Evolutionary conservation across 2,113 vertebrate genomes (phyloP).

Genomic region (Microtus richardsoni): DNA sequence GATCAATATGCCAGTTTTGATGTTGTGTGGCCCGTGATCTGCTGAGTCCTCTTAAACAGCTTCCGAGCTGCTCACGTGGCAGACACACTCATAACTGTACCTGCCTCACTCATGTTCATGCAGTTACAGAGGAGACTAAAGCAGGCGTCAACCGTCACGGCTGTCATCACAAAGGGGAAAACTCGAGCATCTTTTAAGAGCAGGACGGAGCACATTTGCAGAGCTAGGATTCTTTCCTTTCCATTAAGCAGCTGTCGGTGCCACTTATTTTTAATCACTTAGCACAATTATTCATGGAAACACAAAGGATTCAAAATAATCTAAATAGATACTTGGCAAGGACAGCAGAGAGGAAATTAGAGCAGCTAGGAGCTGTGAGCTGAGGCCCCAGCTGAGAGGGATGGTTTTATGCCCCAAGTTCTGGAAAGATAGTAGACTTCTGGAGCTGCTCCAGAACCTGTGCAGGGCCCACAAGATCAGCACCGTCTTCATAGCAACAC

Average conservation of each 20-base stretch:
- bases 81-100: not conserved
- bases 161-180: not conserved
- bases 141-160: not conserved
- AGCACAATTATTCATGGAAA: slow-evolving; percentile 7
- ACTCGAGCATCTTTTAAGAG: not conserved
- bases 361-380: not conserved
- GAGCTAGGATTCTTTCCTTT: not conserved
- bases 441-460: not conserved
- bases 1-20: fast-evolving
- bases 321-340: slow-evolving; percentile 34
- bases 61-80: not conserved
- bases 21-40: not conserved
- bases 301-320: not conserved
- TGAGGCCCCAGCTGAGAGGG: not conserved
- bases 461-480: not conserved
- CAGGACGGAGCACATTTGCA: not conserved
- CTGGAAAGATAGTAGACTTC: too few species aligned
- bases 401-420: not conserved
- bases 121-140: not conserved
- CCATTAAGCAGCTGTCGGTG: not conserved
- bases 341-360: not conserved
- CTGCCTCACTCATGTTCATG: not conserved
- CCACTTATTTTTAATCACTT: slow-evolving; percentile 15
- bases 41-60: not conserved
- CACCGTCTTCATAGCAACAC: not conserved